Evolutionary conservation across 2,113 vertebrate species (phyloP).

Genomic region (Crotophaga sulcirostris): DNA sequence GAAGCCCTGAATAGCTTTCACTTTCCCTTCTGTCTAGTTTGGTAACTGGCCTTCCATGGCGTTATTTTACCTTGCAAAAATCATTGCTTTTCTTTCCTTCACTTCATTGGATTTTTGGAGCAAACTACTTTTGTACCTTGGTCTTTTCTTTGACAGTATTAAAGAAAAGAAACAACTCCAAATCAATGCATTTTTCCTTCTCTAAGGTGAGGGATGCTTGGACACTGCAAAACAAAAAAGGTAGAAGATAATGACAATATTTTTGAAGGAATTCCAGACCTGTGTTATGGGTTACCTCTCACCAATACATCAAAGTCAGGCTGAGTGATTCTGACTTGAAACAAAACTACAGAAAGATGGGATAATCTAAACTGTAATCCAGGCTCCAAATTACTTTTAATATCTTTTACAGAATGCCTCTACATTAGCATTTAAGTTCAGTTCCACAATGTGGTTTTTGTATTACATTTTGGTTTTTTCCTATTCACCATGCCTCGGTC

Average conservation of each 20-base stretch:
- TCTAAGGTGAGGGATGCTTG: not conserved
- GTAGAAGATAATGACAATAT: not conserved
- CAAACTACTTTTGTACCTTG: not conserved
- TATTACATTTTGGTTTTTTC: not conserved
- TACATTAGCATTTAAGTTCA: not conserved
- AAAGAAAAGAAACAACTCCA: not conserved
- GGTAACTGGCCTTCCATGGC: not conserved
- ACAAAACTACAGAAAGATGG: not conserved
- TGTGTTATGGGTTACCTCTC: not conserved
- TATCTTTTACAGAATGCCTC: not conserved
- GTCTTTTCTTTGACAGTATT: not conserved
- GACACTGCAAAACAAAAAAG: not conserved
- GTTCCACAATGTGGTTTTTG: not conserved
- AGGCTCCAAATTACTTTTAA: not conserved
- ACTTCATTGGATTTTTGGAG: not conserved
- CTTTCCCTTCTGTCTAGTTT: not conserved
- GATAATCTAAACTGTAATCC: not conserved
- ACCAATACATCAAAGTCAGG: not conserved
- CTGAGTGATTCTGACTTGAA: not conserved
- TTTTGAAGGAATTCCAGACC: not conserved
- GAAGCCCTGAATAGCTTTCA: not conserved
- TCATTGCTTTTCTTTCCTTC: not conserved
- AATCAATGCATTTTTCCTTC: not conserved
- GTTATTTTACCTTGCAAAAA: not conserved
- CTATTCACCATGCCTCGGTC: accelerated